A percentile compares a stretch with the other conserved stretches of the same genome.
These are phyloP conservation scores for Cyanoramphus novaezelandiae DNA, from an alignment of 2,113 vertebrate genomes.

Conservation along the genomic window DNA sequence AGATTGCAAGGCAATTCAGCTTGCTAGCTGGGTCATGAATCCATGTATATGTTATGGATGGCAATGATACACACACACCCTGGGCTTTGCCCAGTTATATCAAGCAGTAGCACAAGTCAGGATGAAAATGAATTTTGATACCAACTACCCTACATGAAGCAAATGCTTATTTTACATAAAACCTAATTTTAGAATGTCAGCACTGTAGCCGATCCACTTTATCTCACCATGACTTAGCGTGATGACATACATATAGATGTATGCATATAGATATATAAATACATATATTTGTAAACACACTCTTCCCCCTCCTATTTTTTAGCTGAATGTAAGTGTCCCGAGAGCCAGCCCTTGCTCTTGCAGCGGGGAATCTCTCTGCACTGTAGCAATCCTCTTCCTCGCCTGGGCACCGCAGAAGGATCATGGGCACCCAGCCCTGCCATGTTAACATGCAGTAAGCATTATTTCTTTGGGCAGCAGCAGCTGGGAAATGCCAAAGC, in stretches of 20 bases:
- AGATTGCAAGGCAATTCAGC: slow-evolving; percentile 25
- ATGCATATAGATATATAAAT: not conserved
- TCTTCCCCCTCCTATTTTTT: rapidly evolving
- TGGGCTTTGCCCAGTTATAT: slow-evolving; percentile 37
- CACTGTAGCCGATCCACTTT: slow-evolving; percentile 1
- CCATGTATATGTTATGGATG: slow-evolving; percentile 38
- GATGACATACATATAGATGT: not conserved
- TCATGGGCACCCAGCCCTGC: rapidly evolving
- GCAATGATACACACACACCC: not conserved
- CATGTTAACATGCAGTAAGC: not conserved
- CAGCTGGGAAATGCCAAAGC: not conserved
- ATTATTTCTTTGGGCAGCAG: not conserved
- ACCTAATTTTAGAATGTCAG: slow-evolving; percentile 13
- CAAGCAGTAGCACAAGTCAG: not conserved
- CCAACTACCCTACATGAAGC: slow-evolving; percentile 24
- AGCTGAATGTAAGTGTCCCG: not conserved
- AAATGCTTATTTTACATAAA: slow-evolving; percentile 47
- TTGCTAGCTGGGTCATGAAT: slow-evolving; percentile 7
- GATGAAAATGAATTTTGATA: slow-evolving; percentile 50
- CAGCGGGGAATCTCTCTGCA: rapidly evolving
- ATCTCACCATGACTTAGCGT: not conserved
- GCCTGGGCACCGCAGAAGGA: not conserved
- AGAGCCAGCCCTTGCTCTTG: not conserved
- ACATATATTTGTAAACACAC: not conserved
- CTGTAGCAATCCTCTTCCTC: rapidly evolving